Evolutionary conservation across 2,113 vertebrate genomes (phyloP).

Genomic region (Podarcis raffonei): DNA sequence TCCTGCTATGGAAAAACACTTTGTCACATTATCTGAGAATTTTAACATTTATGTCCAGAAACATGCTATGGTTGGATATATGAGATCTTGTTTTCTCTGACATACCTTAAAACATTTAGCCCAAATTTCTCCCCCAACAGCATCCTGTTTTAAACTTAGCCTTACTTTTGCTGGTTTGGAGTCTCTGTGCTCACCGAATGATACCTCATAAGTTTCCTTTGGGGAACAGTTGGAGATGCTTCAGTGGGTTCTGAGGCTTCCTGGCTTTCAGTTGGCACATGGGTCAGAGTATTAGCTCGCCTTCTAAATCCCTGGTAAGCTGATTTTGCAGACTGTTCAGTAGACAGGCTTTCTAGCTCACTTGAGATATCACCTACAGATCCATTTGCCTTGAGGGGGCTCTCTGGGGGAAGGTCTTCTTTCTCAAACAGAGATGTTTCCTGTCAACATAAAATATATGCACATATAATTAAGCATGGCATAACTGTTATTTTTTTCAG

Average conservation of each 20-base stretch:
- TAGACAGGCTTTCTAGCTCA: slow-evolving; percentile 52
- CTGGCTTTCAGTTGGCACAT: slow-evolving; percentile 77
- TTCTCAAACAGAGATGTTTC: slow-evolving; percentile 58
- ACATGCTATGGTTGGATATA: background rate
- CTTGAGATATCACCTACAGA: slow-evolving; percentile 84
- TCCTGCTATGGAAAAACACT: background rate
- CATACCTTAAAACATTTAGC: slow-evolving; percentile 49
- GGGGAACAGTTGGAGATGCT: slow-evolving; percentile 74
- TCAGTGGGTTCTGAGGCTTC: slow-evolving; percentile 59
- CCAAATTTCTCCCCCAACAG: slow-evolving; percentile 36
- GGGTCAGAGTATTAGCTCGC: slow-evolving; percentile 90
- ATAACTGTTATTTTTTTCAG: background rate
- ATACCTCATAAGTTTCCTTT: slow-evolving; percentile 92
- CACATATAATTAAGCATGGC: background rate
- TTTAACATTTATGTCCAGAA: background rate
- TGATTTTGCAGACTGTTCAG: slow-evolving; percentile 33
- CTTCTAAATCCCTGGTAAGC: slow-evolving; percentile 82
- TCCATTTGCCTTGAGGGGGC: slow-evolving; percentile 74
- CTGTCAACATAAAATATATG: slow-evolving; percentile 45
- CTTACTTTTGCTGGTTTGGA: slow-evolving; percentile 90
- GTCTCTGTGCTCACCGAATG: slow-evolving; percentile 97
- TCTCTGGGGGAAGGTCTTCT: slow-evolving; percentile 56
- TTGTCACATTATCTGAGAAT: background rate
- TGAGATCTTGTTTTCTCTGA: background rate
- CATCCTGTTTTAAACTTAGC: slow-evolving; percentile 47